Evolutionary conservation across 2,113 vertebrate species (phyloP).

Genomic region (Mustela lutreola): DNA sequence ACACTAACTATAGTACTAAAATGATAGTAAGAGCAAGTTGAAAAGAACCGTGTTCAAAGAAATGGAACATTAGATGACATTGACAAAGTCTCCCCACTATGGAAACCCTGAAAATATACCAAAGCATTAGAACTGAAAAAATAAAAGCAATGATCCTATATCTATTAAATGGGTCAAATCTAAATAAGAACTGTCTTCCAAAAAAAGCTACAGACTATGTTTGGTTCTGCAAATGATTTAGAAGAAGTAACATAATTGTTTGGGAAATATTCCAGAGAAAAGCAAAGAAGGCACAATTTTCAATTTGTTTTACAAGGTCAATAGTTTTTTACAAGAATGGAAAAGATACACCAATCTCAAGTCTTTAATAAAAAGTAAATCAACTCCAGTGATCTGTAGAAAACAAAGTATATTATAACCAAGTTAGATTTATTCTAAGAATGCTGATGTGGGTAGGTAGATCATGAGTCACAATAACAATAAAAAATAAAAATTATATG

Average conservation of each 20-base stretch:
- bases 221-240: not conserved
- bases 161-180: not conserved
- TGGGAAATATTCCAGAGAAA: not conserved
- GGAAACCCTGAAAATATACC: not conserved
- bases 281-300: not conserved
- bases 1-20: not conserved
- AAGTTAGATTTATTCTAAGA: not conserved
- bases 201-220: not conserved
- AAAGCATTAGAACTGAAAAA: not conserved
- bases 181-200: not conserved
- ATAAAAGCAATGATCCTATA: not conserved
- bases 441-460: not conserved
- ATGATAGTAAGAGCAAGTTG: not conserved
- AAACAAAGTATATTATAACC: not conserved
- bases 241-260: not conserved
- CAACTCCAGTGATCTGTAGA: not conserved
- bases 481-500: not conserved
- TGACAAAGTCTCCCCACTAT: not conserved
- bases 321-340: not conserved
- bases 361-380: not conserved
- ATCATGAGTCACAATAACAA: not conserved
- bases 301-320: not conserved
- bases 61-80: not conserved
- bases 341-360: not conserved
- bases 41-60: not conserved